Evolutionary conservation across 2,888 invertebrate genomes (phyloP).

Genomic region (Shargacucullia verbasci): DNA sequence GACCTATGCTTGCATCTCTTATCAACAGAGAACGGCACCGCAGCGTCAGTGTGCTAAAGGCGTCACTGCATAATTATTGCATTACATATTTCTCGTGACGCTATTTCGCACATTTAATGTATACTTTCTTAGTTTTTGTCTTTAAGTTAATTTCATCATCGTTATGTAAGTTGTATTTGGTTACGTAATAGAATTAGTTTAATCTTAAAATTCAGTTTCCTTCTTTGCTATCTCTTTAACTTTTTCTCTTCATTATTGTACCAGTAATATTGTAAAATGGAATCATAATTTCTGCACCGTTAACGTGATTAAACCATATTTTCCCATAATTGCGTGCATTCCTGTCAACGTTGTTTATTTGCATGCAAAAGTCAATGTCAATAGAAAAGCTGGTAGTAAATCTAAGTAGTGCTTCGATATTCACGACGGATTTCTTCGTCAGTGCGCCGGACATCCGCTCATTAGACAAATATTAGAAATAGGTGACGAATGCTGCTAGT

Average conservation of each 20-base stretch:
- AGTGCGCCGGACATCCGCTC: conserved; percentile 50
- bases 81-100: not conserved
- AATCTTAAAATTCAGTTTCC: conserved; percentile 11
- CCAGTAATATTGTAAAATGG: conserved; percentile 7
- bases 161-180: conserved; percentile 11
- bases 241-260: conserved; percentile 3
- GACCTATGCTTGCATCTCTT: too few species aligned
- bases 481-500: conserved; percentile 21
- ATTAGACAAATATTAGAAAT: conserved; percentile 33
- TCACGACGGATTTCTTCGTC: conserved; percentile 26
- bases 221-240: conserved; percentile 4
- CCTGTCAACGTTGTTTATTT: conserved; percentile 7
- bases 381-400: conserved; percentile 10
- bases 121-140: not conserved
- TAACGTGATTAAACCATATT: conserved; percentile 8
- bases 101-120: not conserved
- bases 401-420: conserved; percentile 23
- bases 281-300: not conserved
- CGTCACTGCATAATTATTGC: not conserved
- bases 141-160: conserved; percentile 15
- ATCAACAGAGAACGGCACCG: too few species aligned
- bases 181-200: conserved; percentile 32
- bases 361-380: conserved; percentile 8
- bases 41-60: too few species aligned
- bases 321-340: conserved; percentile 5